phyloP scores from a whole-genome alignment of 1,140 invertebrate species.

The Musca domestica region DNA sequence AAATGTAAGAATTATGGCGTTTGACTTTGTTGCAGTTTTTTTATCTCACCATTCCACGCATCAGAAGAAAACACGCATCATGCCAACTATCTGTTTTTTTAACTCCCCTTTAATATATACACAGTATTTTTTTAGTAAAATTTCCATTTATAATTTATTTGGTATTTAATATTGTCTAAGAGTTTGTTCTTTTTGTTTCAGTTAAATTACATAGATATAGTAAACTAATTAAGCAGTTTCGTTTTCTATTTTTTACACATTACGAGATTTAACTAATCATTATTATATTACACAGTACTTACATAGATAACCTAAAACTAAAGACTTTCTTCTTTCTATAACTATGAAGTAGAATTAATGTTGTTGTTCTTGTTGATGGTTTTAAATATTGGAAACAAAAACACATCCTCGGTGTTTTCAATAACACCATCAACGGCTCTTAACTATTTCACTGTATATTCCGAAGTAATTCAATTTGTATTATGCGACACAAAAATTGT shows the following conservation, averaged over 20 bases:
- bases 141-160: conserved; percentile 17
- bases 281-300: too few species aligned
- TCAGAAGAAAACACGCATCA: too few species aligned
- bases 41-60: too few species aligned
- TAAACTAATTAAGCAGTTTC: conserved; percentile 3
- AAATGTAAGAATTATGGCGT: too few species aligned
- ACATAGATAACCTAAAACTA: background rate
- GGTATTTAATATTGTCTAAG: conserved; percentile 22
- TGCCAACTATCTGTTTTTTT: too few species aligned
- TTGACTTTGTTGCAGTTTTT: too few species aligned
- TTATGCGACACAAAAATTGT: background rate
- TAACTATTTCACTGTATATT: conserved; percentile 53
- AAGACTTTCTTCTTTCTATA: background rate
- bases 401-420: background rate
- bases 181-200: conserved; percentile 9
- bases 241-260: conserved; percentile 1
- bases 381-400: background rate
- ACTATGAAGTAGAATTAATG: conserved; percentile 12
- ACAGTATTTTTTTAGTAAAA: conserved; percentile 5
- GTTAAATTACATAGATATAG: background rate
- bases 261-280: background rate
- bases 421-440: background rate
- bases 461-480: conserved; percentile 29
- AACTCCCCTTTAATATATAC: background rate
- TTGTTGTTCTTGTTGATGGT: background rate